Evolutionary conservation across 2,113 vertebrate species (phyloP).

Genomic region (Malurus cyaneus): DNA sequence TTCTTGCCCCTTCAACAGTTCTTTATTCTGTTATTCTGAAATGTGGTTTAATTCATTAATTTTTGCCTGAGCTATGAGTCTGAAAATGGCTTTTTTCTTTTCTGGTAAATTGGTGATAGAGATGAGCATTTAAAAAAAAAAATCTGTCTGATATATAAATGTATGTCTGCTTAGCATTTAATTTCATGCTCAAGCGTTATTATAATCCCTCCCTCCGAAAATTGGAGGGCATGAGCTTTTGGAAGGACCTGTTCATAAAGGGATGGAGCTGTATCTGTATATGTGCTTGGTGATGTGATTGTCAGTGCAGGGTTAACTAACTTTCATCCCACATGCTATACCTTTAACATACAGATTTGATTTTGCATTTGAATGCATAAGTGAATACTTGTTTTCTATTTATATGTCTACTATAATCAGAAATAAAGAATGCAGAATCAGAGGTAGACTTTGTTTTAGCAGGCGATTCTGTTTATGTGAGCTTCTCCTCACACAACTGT

Average conservation of each 20-base stretch:
- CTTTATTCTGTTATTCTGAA: slow-evolving; percentile 25
- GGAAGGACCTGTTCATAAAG: neutral
- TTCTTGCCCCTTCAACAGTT: slow-evolving; percentile 27
- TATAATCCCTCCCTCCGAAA: neutral
- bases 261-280: neutral
- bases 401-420: neutral
- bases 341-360: neutral
- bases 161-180: neutral
- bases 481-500: neutral
- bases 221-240: neutral
- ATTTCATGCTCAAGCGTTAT: neutral
- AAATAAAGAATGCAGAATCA: neutral
- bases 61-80: neutral
- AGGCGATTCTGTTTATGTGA: neutral
- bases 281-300: neutral
- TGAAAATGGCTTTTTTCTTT: slow-evolving; percentile 4
- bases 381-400: neutral
- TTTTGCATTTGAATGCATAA: neutral
- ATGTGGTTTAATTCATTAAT: neutral
- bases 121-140: neutral
- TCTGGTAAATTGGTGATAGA: neutral
- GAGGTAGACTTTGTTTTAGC: neutral
- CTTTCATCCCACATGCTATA: neutral
- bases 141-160: neutral
- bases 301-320: neutral